phyloP scores from a whole-genome alignment of 2,888 invertebrate species.

The Trichopria drosophilae region DNA sequence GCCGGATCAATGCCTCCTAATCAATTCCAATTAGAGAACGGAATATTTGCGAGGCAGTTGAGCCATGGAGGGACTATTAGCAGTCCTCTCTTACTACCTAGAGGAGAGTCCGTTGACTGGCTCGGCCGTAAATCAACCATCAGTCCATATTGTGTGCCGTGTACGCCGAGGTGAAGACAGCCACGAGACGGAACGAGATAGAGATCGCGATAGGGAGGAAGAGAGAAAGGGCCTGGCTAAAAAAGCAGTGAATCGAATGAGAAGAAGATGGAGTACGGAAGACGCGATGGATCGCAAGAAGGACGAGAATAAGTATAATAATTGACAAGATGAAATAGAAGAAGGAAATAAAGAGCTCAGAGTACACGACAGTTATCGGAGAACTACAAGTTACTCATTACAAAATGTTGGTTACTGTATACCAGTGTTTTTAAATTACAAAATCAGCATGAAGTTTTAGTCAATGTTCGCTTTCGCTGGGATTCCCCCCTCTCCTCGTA shows the following conservation, averaged over 20 bases:
- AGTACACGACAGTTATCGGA: too few species aligned
- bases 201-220: constrained; percentile 26
- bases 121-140: constrained; percentile 56
- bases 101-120: constrained; percentile 47
- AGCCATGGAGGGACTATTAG: constrained; percentile 55
- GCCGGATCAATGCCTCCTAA: constrained; percentile 49
- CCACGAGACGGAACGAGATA: neutral
- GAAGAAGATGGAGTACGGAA: neutral
- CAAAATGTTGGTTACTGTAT: too few species aligned
- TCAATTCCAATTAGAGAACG: constrained; percentile 59
- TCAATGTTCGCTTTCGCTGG: too few species aligned
- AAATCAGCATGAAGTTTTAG: too few species aligned
- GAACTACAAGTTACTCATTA: too few species aligned
- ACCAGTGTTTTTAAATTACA: too few species aligned
- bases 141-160: constrained; percentile 41
- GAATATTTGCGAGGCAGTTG: constrained; percentile 55
- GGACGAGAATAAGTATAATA: too few species aligned
- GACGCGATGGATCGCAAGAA: too few species aligned
- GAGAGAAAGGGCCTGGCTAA: constrained; percentile 30
- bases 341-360: too few species aligned
- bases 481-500: too few species aligned
- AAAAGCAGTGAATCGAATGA: constrained; percentile 18
- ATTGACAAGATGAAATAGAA: constrained; percentile 5
- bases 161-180: constrained; percentile 14
- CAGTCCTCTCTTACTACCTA: constrained; percentile 53